Evolutionary conservation across 2,113 vertebrate species (phyloP), one percentile per base, ranked within the genome.

Genomic region (Manacus vitellinus): DNA sequence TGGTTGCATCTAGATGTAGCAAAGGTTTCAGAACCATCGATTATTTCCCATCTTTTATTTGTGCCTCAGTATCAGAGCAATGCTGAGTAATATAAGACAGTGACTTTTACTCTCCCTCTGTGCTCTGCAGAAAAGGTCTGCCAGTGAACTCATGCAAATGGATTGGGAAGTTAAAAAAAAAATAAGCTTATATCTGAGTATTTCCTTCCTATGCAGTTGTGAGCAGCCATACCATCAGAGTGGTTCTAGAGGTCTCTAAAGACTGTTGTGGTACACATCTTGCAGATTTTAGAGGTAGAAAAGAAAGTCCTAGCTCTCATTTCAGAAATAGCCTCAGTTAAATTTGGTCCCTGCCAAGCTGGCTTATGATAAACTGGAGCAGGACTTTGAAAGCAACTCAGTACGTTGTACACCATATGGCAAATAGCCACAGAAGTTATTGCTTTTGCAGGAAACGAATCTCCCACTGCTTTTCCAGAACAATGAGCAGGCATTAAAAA

Each of bases 371-470:
- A 67, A 89, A 74, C 52, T 71, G 71, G 43, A 86, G 25, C 30
- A 85, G 22, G 31, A 18, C 33, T 91, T 94, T 87, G 39, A 92
- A 83, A 81, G 68, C 65, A 87, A 24, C 78, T 76, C 28, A 59
- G 39, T 87, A 46, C 58, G 55, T 83, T 47, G 33, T 31, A 82
- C 4, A 4, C 59, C 56, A 5, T 44, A 21, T 86, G 96, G 95
- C 94, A 96, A 87, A 89, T 70, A 75, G 85, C 94, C 94, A 94
- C 76, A 81, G 61, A 92, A 93, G 63, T 71, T 72, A 51, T 22
- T 93, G 76, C 83, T 78, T 12, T 44, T 89, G 66, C 85, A 96
- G 91, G 94, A 96, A 96, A 47, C 72, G 88, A 88, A 86, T 88
- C 72, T 93, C 86, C 68, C 73, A 94, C 80, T 55, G n/a, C 61